Evolutionary conservation across 2,113 vertebrate species (phyloP), one percentile per base, ranked within the genome.

Genomic region (Tapirus terrestris): DNA sequence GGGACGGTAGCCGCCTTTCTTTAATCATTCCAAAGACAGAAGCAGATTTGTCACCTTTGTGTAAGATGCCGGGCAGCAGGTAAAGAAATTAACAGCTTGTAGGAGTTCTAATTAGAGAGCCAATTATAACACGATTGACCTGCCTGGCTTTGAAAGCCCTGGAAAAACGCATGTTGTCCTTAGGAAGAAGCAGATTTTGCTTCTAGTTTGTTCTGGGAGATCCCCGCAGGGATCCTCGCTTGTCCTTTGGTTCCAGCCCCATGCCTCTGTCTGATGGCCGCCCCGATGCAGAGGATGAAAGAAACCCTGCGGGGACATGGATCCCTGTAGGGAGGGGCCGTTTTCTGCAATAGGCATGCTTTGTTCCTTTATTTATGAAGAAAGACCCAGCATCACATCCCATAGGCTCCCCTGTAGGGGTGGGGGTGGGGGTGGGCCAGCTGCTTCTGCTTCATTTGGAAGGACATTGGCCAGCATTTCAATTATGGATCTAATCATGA

Each of bases 31-130:
- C 95, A 77, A 86, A 96, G 85, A 96, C 91, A 98, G 94, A 91
- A 82, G 86, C 84, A 17, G 94, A 89, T 91, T 67, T 2, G 60
- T 2, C 81, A 65, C 77, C 91, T 94, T 27, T 61, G 45, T 39
- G 68, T 89, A 68, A 61, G 86, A 82, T 29, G 90, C 65, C 36
- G 16, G 61, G 87, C 58, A 25, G 94, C 94, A 97, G 81, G 95
- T 73, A 76, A 93, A 85, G 94, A 95, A 95, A 58, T 95, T 86
- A 85, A 96, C 92, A 97, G 96, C 91, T 72, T 83, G 96, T 65
- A 48, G 20, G 97, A 98, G 97, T 51, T 92, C 95, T 96, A 91
- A 93, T 97, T 92, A 94, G 97, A 98, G 97, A 43, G 89, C 94
- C 96, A 95, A 68, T 97, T 92, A 84, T 79, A 98, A 98, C 81